Conservation (phyloP, 1,140 invertebrate species). For the Leptinotarsa defecta region DNA sequence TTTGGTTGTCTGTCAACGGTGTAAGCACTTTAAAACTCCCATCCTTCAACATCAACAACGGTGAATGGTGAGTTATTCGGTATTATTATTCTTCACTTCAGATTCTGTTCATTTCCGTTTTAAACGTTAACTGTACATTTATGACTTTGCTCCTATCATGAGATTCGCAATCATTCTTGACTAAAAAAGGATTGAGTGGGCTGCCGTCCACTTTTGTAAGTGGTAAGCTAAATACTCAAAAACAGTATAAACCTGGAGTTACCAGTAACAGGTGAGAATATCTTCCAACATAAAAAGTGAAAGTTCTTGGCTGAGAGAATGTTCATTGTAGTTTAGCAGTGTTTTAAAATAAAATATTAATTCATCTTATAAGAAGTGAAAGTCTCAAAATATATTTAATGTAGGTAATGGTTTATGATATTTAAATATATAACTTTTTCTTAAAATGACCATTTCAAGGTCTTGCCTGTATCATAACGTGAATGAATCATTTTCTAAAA, state of each 20-base stretch:
- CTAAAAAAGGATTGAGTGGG: neutral
- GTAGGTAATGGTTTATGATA: too few species aligned
- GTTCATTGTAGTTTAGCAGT: too few species aligned
- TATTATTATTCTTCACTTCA: neutral
- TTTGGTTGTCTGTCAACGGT: neutral
- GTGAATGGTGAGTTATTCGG: neutral
- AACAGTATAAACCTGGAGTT: neutral
- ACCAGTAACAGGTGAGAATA: conserved; percentile 3
- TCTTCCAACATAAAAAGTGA: neutral
- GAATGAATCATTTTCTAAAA: too few species aligned
- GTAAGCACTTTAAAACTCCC: too few species aligned
- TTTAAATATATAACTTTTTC: too few species aligned
- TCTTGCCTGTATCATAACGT: too few species aligned
- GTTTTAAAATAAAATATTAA: too few species aligned
- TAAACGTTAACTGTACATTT: neutral
- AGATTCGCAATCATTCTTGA: neutral
- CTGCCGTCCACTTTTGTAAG: neutral
- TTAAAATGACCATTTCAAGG: too few species aligned
- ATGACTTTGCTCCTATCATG: neutral
- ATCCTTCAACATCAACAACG: neutral
- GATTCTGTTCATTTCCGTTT: neutral
- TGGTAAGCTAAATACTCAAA: neutral
- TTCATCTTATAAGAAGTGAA: too few species aligned
- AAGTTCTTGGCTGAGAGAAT: neutral
- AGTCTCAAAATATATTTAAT: too few species aligned